Conservation (phyloP, 2,113 vertebrate genomes). For the Smithornis capensis region DNA sequence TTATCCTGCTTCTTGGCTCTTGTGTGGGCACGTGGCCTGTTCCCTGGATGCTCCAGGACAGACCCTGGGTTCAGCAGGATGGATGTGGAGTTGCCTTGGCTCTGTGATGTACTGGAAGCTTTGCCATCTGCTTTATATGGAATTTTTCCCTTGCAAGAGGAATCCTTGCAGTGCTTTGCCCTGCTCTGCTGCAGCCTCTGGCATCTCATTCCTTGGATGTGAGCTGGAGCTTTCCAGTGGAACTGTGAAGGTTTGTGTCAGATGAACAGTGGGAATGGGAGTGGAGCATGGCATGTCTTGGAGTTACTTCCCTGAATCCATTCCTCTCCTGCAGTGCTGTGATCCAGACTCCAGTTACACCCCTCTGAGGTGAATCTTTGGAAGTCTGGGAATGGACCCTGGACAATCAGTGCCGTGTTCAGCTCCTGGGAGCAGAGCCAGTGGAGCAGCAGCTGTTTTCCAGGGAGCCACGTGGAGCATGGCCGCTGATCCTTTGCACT, state of each 20-base stretch:
- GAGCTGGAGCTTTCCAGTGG: rapidly evolving
- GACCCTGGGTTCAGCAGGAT: neutral
- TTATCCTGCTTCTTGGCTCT: neutral
- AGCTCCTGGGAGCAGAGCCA: neutral
- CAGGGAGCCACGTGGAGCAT: rapidly evolving
- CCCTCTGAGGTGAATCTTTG: rapidly evolving
- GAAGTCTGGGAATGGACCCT: neutral
- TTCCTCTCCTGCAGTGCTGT: neutral
- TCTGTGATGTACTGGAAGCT: neutral
- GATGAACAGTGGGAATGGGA: rapidly evolving
- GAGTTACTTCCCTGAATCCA: rapidly evolving
- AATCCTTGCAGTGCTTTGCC: neutral
- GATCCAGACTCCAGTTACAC: neutral
- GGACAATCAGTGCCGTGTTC: rapidly evolving
- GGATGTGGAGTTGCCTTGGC: neutral
- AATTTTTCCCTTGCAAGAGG: neutral
- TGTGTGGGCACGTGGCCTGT: rapidly evolving
- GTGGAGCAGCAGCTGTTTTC: rapidly evolving
- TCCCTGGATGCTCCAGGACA: rapidly evolving
- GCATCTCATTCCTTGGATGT: rapidly evolving
- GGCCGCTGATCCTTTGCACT: rapidly evolving
- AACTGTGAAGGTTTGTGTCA: rapidly evolving
- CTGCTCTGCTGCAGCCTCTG: neutral
- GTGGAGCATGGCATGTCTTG: rapidly evolving
- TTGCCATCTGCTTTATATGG: rapidly evolving